Base-by-base conservation (phyloP, 2,888 invertebrate genomes). In the Apodemia duryi region DNA sequence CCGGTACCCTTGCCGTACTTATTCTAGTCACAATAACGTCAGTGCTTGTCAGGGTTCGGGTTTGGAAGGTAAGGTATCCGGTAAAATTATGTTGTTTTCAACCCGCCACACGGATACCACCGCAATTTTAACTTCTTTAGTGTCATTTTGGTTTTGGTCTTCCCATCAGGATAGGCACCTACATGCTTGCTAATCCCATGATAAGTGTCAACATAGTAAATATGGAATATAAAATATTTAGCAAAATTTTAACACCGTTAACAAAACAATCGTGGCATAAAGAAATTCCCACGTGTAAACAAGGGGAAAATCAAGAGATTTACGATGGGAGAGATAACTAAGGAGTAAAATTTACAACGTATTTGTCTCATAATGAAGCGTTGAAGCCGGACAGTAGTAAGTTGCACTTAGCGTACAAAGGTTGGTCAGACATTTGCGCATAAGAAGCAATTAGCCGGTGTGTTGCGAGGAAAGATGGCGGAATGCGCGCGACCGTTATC, bases 401-500 rank as follows among this genome's bases (percentile, higher is more conserved):
- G 60, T 60, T 32, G 35, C 35, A 60, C 60, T 60, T 60, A 60
- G 60, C 60, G 60, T 60, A 68, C 62, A 63, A 68, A 68, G 61
- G 63, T 65, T 69, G 70, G 69, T 64, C 68, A 72, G 70, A 70
- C 66, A 70, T 72, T 75, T 71, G 71, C 70, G 71, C 77, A 80
- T 79, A 82, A 81, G 75, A 77, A 78, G 81, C 85, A 90, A 90
- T 90, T 90, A 89, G 84, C 80, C 77, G 79, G 80, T 75, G 77
- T 74, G 73, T 68, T 71, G 73, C 69, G 69, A 73, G 74, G 77
- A 75, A 75, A 76, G 77, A 73, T 68, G 81, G 83, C 85, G 83
- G 86, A 89, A 90, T 90, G 90, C 83, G 85, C 78, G 77, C 85
- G 74, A 88, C 91, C 91, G 91, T 91, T 90, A 90, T 81, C 72